A percentile compares a stretch with the other conserved stretches of the same genome.
These are phyloP conservation scores for Diadophis punctatus DNA, from an alignment of 2,113 vertebrate species.

Conservation along the genomic window DNA sequence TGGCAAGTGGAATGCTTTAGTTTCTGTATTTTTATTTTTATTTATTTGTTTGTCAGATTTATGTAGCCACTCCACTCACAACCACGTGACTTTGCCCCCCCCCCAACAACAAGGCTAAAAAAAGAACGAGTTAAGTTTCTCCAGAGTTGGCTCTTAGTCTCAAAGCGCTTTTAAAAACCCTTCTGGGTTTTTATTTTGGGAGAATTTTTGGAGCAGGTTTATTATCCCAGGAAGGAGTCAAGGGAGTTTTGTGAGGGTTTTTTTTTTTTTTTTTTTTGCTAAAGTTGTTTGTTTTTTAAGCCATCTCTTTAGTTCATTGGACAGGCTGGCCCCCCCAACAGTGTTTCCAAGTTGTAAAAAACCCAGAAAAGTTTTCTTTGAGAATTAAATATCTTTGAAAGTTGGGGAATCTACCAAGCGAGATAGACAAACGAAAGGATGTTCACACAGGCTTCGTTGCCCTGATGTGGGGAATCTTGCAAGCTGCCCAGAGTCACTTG, in stretches of 20 bases:
- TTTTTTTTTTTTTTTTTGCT: background rate
- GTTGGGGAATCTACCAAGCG: background rate
- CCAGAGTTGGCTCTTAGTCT: background rate
- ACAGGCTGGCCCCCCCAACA: background rate
- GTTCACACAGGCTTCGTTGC: background rate
- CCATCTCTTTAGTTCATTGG: background rate
- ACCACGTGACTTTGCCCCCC: background rate
- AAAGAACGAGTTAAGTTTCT: background rate
- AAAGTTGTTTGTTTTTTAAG: background rate
- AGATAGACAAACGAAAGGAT: background rate
- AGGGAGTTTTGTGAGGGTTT: background rate
- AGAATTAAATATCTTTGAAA: background rate
- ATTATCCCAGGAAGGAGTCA: background rate
- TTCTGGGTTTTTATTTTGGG: background rate
- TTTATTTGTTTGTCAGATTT: background rate
- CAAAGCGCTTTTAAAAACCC: background rate
- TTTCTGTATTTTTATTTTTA: background rate
- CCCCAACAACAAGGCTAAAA: background rate
- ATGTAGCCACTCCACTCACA: background rate
- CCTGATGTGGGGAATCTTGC: background rate
- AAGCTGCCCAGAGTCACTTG: background rate
- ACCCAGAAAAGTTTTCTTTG: background rate
- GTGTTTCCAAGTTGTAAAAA: background rate
- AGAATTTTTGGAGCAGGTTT: background rate
- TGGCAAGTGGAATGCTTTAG: background rate